Conservation (phyloP, 2,113 vertebrate genomes). For the Conger conger region DNA sequence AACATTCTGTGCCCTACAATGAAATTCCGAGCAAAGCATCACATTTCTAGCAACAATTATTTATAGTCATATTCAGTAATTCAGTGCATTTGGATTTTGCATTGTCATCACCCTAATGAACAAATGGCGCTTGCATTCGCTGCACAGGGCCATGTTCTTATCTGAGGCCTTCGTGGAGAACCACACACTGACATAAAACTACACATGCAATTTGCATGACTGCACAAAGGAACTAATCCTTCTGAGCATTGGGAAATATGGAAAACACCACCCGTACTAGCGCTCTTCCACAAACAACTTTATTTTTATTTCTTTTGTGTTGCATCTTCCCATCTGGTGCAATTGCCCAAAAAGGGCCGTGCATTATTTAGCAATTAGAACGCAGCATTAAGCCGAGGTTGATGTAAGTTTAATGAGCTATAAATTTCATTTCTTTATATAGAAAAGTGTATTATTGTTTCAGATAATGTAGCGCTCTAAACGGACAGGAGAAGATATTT, state of each 20-base stretch:
- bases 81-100: not conserved
- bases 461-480: slow-evolving; percentile 62
- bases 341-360: slow-evolving; percentile 62
- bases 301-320: not conserved
- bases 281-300: not conserved
- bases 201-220: not conserved
- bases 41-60: not conserved
- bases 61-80: too few relatives aligned
- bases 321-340: slow-evolving; percentile 56
- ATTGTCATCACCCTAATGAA: not conserved
- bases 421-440: slow-evolving; percentile 69
- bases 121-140: too few relatives aligned
- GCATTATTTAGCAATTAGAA: slow-evolving; percentile 72
- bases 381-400: slow-evolving; percentile 66
- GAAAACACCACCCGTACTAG: not conserved
- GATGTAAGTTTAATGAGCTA: slow-evolving; percentile 77
- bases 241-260: not conserved
- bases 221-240: not conserved
- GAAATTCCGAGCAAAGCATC: not conserved
- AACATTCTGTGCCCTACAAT: not conserved
- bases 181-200: not conserved
- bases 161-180: not conserved
- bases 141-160: not conserved
- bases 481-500: slow-evolving; percentile 54
- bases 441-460: slow-evolving; percentile 69